Evolutionary conservation across 2,888 invertebrate species (phyloP).

Genomic region (Phortica magna): DNA sequence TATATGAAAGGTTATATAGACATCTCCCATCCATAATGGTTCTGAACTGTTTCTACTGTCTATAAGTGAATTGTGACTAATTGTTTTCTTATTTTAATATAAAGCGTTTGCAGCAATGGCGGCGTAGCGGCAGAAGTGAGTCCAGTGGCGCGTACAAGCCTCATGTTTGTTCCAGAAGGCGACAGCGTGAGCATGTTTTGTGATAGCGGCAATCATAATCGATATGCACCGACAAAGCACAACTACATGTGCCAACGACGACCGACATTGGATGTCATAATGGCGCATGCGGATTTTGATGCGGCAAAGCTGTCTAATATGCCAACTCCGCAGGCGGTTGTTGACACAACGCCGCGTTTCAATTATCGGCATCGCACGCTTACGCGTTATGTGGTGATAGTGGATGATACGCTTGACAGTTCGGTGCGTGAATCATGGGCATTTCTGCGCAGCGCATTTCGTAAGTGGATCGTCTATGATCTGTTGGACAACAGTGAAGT

Average conservation of each 20-base stretch:
- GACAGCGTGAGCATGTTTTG: conserved; percentile 81
- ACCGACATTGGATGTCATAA: conserved; percentile 81
- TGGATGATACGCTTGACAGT: conserved; percentile 82
- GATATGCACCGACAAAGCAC: conserved; percentile 83
- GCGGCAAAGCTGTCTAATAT: conserved; percentile 1
- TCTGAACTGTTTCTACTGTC: neutral
- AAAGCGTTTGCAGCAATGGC: neutral
- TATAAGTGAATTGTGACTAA: neutral
- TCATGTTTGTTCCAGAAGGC: conserved; percentile 80
- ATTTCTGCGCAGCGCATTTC: conserved; percentile 80
- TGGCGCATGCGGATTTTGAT: conserved; percentile 80
- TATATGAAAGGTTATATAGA: too few relatives aligned
- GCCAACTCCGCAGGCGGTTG: too few relatives aligned
- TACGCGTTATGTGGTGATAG: conserved; percentile 80
- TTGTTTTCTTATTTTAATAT: neutral
- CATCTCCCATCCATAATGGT: too few relatives aligned
- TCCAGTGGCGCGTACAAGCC: conserved; percentile 65
- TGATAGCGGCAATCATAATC: conserved; percentile 81
- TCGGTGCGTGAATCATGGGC: conserved; percentile 81
- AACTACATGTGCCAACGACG: conserved; percentile 82
- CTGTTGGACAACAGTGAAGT: conserved; percentile 80
- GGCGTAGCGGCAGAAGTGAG: neutral
- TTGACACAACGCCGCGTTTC: conserved; percentile 79
- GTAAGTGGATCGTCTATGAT: conserved; percentile 81
- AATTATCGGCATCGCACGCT: conserved; percentile 79